Conservation (phyloP, 2,888 invertebrate genomes). For the Acanthopleura granulata region DNA sequence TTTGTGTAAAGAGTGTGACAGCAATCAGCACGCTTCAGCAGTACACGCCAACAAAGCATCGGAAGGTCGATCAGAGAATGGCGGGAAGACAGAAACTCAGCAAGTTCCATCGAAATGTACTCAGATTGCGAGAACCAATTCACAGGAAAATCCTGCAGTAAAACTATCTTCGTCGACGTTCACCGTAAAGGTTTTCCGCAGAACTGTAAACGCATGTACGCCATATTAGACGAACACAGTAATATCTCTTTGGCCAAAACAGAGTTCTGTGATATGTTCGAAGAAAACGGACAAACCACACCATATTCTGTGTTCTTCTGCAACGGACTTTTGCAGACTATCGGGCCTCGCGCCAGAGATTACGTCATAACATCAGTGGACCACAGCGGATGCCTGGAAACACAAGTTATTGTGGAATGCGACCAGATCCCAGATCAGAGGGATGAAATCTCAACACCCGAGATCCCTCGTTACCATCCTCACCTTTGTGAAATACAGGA, state of each 20-base stretch:
- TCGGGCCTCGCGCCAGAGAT: constrained; percentile 24
- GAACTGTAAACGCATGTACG: constrained; percentile 16
- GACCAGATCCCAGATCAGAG: constrained; percentile 29
- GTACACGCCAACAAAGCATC: constrained; percentile 18
- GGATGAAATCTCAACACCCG: constrained; percentile 34
- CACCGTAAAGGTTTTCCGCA: no score
- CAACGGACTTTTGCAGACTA: background rate
- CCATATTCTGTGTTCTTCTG: constrained; percentile 14
- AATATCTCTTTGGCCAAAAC: constrained; percentile 20
- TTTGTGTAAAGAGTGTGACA: constrained; percentile 30
- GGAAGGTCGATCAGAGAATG: background rate
- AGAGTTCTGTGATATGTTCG: constrained; percentile 19
- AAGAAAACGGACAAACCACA: background rate
- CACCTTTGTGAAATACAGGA: constrained; percentile 18
- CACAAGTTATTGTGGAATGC: constrained; percentile 35
- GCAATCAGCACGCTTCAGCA: constrained; percentile 31
- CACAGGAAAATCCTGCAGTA: constrained; percentile 22
- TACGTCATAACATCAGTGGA: constrained; percentile 27
- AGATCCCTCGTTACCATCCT: constrained; percentile 21
- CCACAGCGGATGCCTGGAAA: constrained; percentile 19
- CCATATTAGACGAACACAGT: constrained; percentile 25
- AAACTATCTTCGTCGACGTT: constrained; percentile 19
- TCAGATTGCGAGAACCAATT: constrained; percentile 6
- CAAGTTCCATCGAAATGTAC: constrained; percentile 17
- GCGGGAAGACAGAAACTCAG: constrained; percentile 7